These are phyloP conservation scores for Cerceris ruficornis DNA, from an alignment of 2,888 invertebrate genomes.

Conservation along the genomic window DNA sequence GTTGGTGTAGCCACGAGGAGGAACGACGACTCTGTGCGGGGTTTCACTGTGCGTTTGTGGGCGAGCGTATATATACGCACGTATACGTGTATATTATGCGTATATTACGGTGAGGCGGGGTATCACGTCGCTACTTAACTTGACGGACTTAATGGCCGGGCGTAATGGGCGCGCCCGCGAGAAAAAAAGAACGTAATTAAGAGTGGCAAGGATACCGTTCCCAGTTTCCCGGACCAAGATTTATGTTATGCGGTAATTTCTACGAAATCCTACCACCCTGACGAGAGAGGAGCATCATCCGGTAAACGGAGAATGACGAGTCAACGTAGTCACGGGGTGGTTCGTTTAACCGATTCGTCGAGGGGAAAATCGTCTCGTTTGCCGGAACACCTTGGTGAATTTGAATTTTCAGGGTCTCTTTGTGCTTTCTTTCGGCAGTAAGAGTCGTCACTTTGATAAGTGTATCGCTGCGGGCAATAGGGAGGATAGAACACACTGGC, in stretches of 20 bases:
- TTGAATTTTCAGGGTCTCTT: neutral
- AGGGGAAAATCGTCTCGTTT: neutral
- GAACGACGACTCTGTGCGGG: neutral
- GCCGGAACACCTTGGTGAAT: neutral
- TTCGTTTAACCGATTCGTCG: constrained; percentile 31
- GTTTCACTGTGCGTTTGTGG: neutral
- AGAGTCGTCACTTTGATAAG: too few relatives aligned
- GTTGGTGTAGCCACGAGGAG: constrained; percentile 31
- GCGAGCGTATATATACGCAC: neutral
- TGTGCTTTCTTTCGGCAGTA: neutral
- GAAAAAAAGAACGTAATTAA: constrained; percentile 73
- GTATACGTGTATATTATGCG: constrained; percentile 51
- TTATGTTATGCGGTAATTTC: constrained; percentile 71
- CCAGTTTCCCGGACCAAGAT: constrained; percentile 63
- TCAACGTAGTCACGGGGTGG: neutral
- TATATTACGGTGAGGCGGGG: constrained; percentile 59
- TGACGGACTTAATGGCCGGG: constrained; percentile 76
- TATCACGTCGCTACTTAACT: constrained; percentile 76
- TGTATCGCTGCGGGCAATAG: too few relatives aligned
- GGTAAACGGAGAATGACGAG: constrained; percentile 8
- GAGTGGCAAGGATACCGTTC: constrained; percentile 68
- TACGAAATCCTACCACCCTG: constrained; percentile 56
- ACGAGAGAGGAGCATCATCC: constrained; percentile 46
- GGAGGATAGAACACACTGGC: too few relatives aligned
- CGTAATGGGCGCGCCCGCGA: constrained; percentile 70